These are phyloP conservation scores for Pao palembangensis DNA, from an alignment of 2,113 vertebrate species.

Conservation along the genomic window DNA sequence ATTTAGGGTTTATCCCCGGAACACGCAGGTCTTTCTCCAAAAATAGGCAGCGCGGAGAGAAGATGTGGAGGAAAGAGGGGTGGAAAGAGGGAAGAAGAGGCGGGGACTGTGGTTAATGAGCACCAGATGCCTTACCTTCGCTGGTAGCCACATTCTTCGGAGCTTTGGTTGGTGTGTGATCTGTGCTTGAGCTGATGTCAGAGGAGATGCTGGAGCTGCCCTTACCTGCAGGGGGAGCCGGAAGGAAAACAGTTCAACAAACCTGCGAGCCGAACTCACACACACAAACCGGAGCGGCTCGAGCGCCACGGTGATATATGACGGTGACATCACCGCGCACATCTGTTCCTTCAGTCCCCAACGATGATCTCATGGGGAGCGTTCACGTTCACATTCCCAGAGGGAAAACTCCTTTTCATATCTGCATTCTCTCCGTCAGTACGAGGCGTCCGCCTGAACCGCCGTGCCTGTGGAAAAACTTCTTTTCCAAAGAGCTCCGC, in stretches of 20 bases:
- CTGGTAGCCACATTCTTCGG: slow-evolving; percentile 96
- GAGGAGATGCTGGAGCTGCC: slow-evolving; percentile 99
- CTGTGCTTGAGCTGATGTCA: slow-evolving; percentile 98
- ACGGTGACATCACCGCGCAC: slow-evolving; percentile 62
- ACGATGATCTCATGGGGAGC: slow-evolving; percentile 43
- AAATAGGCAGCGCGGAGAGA: slow-evolving; percentile 66
- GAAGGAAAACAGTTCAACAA: slow-evolving; percentile 16
- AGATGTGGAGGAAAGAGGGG: slow-evolving; percentile 20
- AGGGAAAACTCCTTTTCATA: slow-evolving; percentile 12
- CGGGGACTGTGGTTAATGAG: slow-evolving; percentile 73
- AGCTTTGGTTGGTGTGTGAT: slow-evolving; percentile 95
- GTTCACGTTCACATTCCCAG: slow-evolving; percentile 23
- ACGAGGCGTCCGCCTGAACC: neutral
- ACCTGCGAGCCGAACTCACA: slow-evolving; percentile 37
- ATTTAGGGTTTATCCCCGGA: slow-evolving; percentile 69
- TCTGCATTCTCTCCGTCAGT: neutral
- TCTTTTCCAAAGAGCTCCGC: slow-evolving; percentile 46
- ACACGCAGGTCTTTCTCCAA: slow-evolving; percentile 67
- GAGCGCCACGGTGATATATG: slow-evolving; percentile 21
- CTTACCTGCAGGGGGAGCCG: slow-evolving; percentile 81
- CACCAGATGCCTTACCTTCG: slow-evolving; percentile 92
- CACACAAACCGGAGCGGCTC: slow-evolving; percentile 15
- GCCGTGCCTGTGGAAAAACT: too few species aligned
- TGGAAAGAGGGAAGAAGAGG: slow-evolving; percentile 28
- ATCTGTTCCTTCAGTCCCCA: slow-evolving; percentile 55